Percentiles rank a stretch among this genome's conserved stretches.
Conservation (phyloP, 2,888 invertebrate species). For the Hydriomena furcata region DNA sequence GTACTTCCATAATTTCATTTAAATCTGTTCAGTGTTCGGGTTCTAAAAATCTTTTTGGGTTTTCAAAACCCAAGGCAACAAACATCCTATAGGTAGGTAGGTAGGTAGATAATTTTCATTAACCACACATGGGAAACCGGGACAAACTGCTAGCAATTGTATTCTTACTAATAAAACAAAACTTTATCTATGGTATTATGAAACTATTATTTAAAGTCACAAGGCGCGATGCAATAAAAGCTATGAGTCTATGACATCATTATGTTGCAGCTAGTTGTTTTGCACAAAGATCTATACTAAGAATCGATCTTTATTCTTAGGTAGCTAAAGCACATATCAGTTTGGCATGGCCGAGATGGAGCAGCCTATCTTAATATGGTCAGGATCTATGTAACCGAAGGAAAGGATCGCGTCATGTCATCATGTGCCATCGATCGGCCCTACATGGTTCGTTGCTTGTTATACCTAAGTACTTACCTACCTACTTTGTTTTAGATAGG, state of each 20-base stretch:
- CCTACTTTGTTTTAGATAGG: no score
- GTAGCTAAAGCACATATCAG: constrained; percentile 24
- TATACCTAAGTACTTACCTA: background rate
- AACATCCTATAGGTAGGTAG: no score
- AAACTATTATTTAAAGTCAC: background rate
- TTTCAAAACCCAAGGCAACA: no score
- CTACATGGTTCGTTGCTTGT: constrained; percentile 10
- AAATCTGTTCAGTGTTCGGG: no score
- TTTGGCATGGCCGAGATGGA: constrained; percentile 5
- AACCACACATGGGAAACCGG: no score
- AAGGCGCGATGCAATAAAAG: constrained; percentile 26
- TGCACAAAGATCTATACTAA: background rate
- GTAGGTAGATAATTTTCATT: no score
- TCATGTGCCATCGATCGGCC: constrained; percentile 40
- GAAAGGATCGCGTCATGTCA: constrained; percentile 49
- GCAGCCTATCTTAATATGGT: constrained; percentile 49
- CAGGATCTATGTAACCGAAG: constrained; percentile 24
- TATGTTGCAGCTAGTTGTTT: constrained; percentile 27
- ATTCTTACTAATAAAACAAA: no score
- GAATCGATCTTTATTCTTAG: constrained; percentile 6
- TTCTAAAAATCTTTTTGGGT: no score
- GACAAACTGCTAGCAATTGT: no score
- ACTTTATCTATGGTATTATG: no score
- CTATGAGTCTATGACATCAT: constrained; percentile 43
- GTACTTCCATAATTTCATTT: no score